Percentiles rank a stretch among this genome's conserved stretches.
phyloP scores from a whole-genome alignment of 2,888 invertebrate genomes.

The Tridacna crocea region DNA sequence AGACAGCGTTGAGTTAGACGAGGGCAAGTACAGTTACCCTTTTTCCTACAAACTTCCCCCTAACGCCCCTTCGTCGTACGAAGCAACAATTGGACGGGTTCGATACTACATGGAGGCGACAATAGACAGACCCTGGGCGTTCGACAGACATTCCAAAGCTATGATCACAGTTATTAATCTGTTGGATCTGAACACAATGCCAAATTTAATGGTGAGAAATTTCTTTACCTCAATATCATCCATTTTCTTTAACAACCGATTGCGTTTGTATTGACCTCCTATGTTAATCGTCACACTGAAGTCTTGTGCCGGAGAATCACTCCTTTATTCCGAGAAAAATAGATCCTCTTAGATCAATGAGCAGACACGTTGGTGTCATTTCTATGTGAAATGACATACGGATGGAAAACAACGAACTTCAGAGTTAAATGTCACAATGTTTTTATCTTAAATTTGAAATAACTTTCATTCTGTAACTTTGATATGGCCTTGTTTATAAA shows the following conservation, averaged over 20 bases:
- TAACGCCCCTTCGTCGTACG: slow-evolving; percentile 71
- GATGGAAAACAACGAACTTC: too few relatives aligned
- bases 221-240: too few relatives aligned
- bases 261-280: not conserved
- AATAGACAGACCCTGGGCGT: slow-evolving; percentile 92
- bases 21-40: slow-evolving; percentile 91
- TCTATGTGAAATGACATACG: too few relatives aligned
- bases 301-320: too few relatives aligned
- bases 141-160: slow-evolving; percentile 92
- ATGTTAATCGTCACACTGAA: too few relatives aligned
- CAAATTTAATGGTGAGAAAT: slow-evolving; percentile 68
- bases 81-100: slow-evolving; percentile 87
- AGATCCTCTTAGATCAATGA: too few relatives aligned
- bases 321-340: too few relatives aligned
- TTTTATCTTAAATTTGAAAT: too few relatives aligned
- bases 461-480: too few relatives aligned
- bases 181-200: slow-evolving; percentile 89
- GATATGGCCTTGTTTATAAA: too few relatives aligned
- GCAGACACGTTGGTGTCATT: too few relatives aligned
- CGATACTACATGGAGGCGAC: slow-evolving; percentile 91
- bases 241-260: not conserved
- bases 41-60: slow-evolving; percentile 90
- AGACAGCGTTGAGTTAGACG: slow-evolving; percentile 85
- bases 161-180: slow-evolving; percentile 92
- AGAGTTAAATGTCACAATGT: too few relatives aligned